Evolutionary conservation across 2,888 invertebrate genomes (phyloP), one percentile per base, ranked within the genome.

Genomic region (Vesta saturnalis): DNA sequence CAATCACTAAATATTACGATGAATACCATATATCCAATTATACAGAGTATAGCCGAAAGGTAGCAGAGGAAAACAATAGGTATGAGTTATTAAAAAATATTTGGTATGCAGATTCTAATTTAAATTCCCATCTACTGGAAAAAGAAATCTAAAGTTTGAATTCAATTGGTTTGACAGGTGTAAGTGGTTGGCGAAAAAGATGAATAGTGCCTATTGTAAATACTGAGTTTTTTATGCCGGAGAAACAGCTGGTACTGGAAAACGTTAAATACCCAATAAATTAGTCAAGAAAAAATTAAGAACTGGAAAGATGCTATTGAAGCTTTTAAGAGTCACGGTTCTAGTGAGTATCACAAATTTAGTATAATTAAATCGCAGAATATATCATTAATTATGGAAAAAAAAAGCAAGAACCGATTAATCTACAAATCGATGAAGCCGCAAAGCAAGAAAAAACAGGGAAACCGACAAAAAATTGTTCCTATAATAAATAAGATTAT

Each of bases 131-230:
- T 56, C 22, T 16, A 56, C 56, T 23, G 58, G 58, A 1, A 30
- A 30, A 58, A 39, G 58, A 58, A 58, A 58, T 43, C 18, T 58
- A 58, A 58, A 58, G 12, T 58, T 58, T 58, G 39, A 58, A 58
- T 16, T 19, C 1, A 39, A 58, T 10, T 58, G 39, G 58, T 19
- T 58, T 12, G 1, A 58, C 21, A 58, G 12, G 21, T 59, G 43
- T 43, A 43, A 19, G 19, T 59, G 59, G 46, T 59, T 46, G 14
- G 8, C 46, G 15, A 46, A 46, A 46, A 59, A 19, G 16, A 12
- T 19, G 1, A 21, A 59, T 59, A 19, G 59, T 5, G 46, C 59
- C 6, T 57, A 57, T 57, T 58, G 16, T 16, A 58, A 58, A 12
- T 58, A 12, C n/a, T 58, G 58, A 14, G n/a, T 57, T 2, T 57